phyloP scores from a whole-genome alignment of 2,113 vertebrate genomes.

The Labeo catla region DNA sequence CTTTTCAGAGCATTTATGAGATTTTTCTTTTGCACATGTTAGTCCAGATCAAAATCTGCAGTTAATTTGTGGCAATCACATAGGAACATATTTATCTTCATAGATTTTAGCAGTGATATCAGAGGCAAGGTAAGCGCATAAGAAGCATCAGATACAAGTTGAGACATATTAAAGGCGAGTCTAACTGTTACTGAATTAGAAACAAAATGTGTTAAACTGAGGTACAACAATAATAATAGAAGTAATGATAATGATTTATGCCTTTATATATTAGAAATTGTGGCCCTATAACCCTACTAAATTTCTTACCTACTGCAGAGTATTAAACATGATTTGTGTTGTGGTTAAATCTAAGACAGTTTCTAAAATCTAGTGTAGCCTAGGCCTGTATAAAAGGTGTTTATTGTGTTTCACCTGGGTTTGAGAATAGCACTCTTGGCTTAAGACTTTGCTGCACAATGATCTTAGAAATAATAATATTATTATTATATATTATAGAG shows the following conservation, averaged over 20 bases:
- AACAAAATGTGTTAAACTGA: neutral
- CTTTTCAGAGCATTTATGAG: neutral
- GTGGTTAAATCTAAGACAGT: neutral
- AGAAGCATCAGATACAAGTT: conserved; percentile 9
- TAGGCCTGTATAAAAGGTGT: neutral
- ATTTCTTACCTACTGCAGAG: neutral
- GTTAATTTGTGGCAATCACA: neutral
- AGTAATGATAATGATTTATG: neutral
- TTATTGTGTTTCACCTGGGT: neutral
- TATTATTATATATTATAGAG: too few species aligned
- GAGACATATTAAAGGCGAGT: neutral
- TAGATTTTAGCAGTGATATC: conserved; percentile 2
- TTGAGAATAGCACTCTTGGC: neutral
- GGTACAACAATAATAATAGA: too few species aligned
- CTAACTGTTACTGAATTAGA: neutral
- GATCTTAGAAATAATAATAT: too few species aligned
- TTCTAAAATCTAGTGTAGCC: neutral
- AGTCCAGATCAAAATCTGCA: neutral
- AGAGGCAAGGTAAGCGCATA: neutral
- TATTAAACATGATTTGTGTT: neutral
- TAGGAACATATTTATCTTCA: neutral
- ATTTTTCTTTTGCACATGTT: neutral
- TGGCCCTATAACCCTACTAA: neutral
- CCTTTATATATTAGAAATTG: neutral
- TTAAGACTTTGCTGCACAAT: neutral